Evolutionary conservation across 2,888 invertebrate species (phyloP).

Genomic region (Drosophila merina): DNA sequence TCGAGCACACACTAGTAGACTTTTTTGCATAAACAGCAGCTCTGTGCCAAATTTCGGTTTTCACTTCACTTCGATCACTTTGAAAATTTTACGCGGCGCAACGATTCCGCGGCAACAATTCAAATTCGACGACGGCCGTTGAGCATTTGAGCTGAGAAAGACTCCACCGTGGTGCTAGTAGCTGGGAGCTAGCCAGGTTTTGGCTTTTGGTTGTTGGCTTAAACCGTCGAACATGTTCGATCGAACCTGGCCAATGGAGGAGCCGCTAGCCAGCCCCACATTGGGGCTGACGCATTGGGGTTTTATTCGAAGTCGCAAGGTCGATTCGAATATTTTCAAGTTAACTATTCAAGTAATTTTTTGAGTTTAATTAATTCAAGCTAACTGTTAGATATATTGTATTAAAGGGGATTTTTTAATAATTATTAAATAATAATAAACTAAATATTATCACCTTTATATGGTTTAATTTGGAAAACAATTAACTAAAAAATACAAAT

Average conservation of each 20-base stretch:
- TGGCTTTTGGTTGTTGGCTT: too few relatives aligned
- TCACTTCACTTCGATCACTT: conserved; percentile 57
- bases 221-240: conserved; percentile 35
- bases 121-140: conserved; percentile 70
- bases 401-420: neutral
- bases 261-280: too few relatives aligned
- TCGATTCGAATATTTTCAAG: conserved; percentile 2
- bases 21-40: conserved; percentile 15
- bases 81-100: conserved; percentile 59
- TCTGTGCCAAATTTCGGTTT: conserved; percentile 58
- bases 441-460: neutral
- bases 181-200: too few relatives aligned
- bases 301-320: conserved; percentile 16
- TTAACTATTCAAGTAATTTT: conserved; percentile 2
- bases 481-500: neutral
- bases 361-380: neutral
- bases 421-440: neutral
- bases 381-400: neutral
- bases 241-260: conserved; percentile 26
- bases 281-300: conserved; percentile 26
- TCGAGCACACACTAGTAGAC: conserved; percentile 15
- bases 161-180: neutral
- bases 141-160: conserved; percentile 61
- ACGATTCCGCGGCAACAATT: conserved; percentile 43
- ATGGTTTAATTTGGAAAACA: neutral